phyloP scores from a whole-genome alignment of 2,797 vertebrate species.

The Rousettus madagascariensis region DNA sequence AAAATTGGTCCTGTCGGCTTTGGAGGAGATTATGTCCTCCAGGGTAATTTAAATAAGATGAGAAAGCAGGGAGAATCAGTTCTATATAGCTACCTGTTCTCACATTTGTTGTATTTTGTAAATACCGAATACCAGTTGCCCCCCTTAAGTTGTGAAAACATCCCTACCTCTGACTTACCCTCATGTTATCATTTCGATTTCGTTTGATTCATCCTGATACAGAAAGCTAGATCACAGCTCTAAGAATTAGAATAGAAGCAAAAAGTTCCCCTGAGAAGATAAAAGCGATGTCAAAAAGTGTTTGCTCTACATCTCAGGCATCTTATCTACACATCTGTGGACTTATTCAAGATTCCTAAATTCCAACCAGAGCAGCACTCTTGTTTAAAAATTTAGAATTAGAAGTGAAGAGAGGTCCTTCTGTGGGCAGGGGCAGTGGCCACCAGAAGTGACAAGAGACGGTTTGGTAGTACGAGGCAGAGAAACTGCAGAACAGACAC shows the following conservation, averaged over 20 bases:
- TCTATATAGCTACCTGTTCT: not conserved
- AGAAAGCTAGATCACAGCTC: not conserved
- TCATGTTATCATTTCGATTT: not conserved
- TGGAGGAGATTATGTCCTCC: constrained; percentile 15
- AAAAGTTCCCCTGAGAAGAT: not conserved
- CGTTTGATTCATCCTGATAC: not conserved
- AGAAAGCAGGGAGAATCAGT: not conserved
- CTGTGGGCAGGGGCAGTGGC: not conserved
- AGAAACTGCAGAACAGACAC: not conserved
- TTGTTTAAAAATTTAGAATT: constrained; percentile 43
- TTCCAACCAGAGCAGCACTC: not conserved
- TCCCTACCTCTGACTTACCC: not conserved
- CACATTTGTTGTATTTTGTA: not conserved
- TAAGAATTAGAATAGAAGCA: not conserved
- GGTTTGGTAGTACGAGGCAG: not conserved
- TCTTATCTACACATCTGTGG: not conserved
- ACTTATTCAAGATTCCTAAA: not conserved
- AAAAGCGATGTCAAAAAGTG: not conserved
- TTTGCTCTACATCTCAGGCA: not conserved
- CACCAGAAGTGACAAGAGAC: not conserved
- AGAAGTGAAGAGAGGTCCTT: not conserved
- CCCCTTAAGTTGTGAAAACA: not conserved
- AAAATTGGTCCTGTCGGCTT: constrained; percentile 27
- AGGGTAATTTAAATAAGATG: constrained; percentile 20
- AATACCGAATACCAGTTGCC: not conserved